These are phyloP conservation scores for Fundulus diaphanus DNA, from an alignment of 2,797 vertebrate genomes.

Conservation along the genomic window DNA sequence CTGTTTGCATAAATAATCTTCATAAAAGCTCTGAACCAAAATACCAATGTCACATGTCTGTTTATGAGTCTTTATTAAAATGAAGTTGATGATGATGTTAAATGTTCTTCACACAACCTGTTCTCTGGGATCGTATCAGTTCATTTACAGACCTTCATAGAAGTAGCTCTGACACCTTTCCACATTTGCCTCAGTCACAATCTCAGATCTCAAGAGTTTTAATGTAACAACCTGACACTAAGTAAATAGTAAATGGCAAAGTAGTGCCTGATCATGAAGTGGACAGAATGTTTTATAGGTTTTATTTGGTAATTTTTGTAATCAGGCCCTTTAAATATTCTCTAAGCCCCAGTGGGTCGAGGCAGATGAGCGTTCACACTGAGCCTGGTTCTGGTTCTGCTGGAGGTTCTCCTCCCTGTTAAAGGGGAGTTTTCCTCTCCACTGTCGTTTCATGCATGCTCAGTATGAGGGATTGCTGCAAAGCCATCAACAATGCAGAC, in stretches of 20 bases:
- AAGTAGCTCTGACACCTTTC: background rate
- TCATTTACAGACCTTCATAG: background rate
- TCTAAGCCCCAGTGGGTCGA: too few species aligned
- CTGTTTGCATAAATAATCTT: background rate
- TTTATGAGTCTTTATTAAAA: background rate
- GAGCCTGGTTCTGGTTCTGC: too few species aligned
- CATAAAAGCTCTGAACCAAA: background rate
- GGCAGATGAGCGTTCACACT: too few species aligned
- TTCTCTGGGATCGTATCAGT: background rate
- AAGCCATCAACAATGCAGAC: too few species aligned
- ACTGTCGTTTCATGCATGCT: too few species aligned
- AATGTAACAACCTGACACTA: background rate
- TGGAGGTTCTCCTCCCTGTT: too few species aligned
- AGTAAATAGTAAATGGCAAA: too few species aligned
- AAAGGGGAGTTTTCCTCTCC: too few species aligned
- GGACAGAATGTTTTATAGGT: too few species aligned
- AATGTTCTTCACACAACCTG: background rate
- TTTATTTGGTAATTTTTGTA: too few species aligned
- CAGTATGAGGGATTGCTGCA: too few species aligned
- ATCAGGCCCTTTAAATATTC: too few species aligned
- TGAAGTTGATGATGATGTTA: background rate
- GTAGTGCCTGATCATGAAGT: background rate
- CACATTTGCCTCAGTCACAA: background rate
- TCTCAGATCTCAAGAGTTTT: background rate
- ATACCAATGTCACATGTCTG: background rate